Conservation (phyloP, 1,140 invertebrate species). For the Apis florea region DNA sequence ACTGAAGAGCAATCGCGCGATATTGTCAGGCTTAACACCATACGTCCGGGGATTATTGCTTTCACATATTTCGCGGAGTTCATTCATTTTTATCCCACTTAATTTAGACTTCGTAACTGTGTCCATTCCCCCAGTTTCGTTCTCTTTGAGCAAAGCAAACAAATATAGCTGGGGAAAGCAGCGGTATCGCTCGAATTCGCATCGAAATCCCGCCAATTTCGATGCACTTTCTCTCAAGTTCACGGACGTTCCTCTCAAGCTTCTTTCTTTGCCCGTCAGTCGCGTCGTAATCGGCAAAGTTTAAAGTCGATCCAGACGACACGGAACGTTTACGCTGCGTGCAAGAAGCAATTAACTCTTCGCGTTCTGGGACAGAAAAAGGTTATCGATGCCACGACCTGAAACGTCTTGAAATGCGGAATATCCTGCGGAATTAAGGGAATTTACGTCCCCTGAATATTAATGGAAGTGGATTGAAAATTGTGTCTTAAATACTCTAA, state of each 20-base stretch:
- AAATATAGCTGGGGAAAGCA: constrained; percentile 4
- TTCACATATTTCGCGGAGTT: not conserved
- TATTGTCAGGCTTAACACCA: not conserved
- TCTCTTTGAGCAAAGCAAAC: constrained; percentile 12
- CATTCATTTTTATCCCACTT: constrained; percentile 27
- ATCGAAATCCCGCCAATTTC: not conserved
- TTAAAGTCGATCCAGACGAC: not conserved
- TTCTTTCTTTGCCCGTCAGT: not conserved
- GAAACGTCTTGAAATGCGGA: not conserved
- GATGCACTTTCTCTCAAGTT: constrained; percentile 34
- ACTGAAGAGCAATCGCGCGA: not conserved
- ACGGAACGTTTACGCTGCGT: not conserved
- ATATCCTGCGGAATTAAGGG: not conserved
- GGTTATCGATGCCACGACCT: constrained; percentile 1
- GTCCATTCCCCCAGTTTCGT: not conserved
- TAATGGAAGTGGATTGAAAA: not conserved
- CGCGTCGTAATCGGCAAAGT: not conserved
- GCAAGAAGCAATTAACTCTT: constrained; percentile 24
- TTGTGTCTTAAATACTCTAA: no score
- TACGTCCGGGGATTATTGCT: not conserved
- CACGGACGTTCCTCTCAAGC: constrained; percentile 15
- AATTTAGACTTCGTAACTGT: not conserved
- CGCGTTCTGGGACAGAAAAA: constrained; percentile 1
- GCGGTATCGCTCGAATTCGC: not conserved
- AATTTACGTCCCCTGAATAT: not conserved